phyloP scores from a whole-genome alignment of 2,888 invertebrate species.

The Clusia tigrina region DNA sequence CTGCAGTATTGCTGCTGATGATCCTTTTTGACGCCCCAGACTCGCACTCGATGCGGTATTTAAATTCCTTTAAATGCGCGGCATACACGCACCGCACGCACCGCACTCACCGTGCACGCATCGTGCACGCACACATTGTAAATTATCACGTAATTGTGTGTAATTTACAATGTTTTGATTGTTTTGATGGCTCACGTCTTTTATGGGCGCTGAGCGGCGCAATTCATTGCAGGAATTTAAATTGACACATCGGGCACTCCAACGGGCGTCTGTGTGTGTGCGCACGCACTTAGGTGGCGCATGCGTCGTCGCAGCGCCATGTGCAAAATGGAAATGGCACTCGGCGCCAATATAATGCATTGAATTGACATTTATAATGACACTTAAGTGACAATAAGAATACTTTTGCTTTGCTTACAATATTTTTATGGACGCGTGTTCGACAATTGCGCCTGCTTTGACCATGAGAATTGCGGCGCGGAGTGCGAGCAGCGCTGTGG shows the following conservation, averaged over 20 bases:
- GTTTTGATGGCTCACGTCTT: conserved; percentile 7
- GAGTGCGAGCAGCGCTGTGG: too few relatives aligned
- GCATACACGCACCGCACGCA: conserved; percentile 5
- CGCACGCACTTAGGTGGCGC: conserved; percentile 34
- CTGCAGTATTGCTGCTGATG: not conserved
- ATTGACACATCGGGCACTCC: too few relatives aligned
- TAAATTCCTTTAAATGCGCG: not conserved
- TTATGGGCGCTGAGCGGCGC: conserved; percentile 29
- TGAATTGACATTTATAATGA: conserved; percentile 45
- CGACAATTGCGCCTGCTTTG: not conserved
- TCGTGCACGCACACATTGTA: conserved; percentile 34
- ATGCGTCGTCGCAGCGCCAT: conserved; percentile 16
- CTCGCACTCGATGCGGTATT: not conserved
- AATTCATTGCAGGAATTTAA: conserved; percentile 47
- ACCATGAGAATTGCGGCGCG: not conserved
- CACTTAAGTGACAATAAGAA: conserved; percentile 44
- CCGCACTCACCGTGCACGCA: conserved; percentile 14
- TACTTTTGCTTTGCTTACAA: too few relatives aligned
- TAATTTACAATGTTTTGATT: conserved; percentile 33
- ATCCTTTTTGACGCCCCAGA: not conserved
- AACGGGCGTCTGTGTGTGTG: too few relatives aligned
- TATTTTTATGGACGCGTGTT: not conserved
- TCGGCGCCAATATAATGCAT: conserved; percentile 48
- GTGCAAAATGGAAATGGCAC: conserved; percentile 48
- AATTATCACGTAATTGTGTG: conserved; percentile 51